Evolutionary conservation across 2,113 vertebrate genomes (phyloP), one percentile per base, ranked within the genome.

Genomic region (Microcebus griseorufus): DNA sequence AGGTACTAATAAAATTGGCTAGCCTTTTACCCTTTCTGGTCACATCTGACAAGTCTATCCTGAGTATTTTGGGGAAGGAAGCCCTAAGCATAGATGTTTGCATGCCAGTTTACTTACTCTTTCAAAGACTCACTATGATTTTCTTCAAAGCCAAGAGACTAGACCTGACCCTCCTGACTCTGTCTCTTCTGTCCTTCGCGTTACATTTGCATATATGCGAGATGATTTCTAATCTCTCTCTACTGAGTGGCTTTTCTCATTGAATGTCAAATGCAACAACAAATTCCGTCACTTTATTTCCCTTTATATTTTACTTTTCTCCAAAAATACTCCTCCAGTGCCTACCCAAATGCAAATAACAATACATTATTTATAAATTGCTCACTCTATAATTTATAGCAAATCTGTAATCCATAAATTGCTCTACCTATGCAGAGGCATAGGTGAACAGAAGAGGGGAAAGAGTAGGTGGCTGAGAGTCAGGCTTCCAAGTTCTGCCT

Each of bases 181-280:
- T 42, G 25, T 17, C 14, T 34, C 17, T 39, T 29, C 48, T 73
- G 29, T 53, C 1, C 65, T 20, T 93, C 62, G n/a, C 3, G 27
- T 64, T 55, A 58, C 7, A 69, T 75, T 42, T 75, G 34, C 32
- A 83, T 34, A 42, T 7, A 25, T 64, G 42, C 3, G 9, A 67
- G 51, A 95, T 60, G n/a, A 58, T 60, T 34, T 69, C 17, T 65
- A 72, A 37, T 18, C 5, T 13, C 72, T 16, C 13, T 75, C 69
- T 53, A 91, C 11, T 45, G 79, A 73, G 27, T 32, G 51, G n/a
- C 16, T 80, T 80, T 85, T 85, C 75, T 97, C 82, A 22, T n/a
- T 80, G 60, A 78, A 81, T 93, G 55, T 91, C 51, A 96, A 89
- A 89, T 17, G 18, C 13, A 95, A 89, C 3, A 72, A 75, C 22